Base-by-base conservation (phyloP, 2,888 invertebrate genomes). In the Aquatica leii region DNA sequence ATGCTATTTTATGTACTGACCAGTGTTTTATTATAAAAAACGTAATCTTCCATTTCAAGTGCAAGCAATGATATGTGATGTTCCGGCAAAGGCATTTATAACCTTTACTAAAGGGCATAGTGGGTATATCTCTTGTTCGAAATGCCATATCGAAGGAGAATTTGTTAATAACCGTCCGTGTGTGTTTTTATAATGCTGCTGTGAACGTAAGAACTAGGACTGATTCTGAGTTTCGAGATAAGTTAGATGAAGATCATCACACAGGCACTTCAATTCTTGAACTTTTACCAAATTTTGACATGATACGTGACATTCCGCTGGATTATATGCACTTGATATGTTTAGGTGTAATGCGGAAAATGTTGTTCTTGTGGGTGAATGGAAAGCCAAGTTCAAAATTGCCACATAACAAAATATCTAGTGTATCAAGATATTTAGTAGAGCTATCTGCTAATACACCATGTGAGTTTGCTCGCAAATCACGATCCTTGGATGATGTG, bases 41-140 rank as follows among this genome's bases (percentile, higher is more conserved):
- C 14, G 14, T n/a, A 8, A 4, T 8, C n/a, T n/a, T n/a, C n/a
- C n/a, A n/a, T 40, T 40, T 40, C n/a, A 40, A 40, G 14, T 40
- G 4, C n/a, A 40, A 6, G 4, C 6, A 6, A 12, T 40, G n/a
- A 46, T 46, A 5, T 72, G 72, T 65, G 73, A 72, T 68, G 55
- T 66, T 17, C 72, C 70, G 34, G 73, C 71, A 8, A 52, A 68
- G 15, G 35, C 69, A 5, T 73, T 63, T 55, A 62, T 73, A 1
- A 56, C 63, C 14, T 57, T 61, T 17, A 68, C 59, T 3, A 71
- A 68, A 51, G 51, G 60, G 46, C 73, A 74, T 51, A 71, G 3
- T 2, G 40, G 40, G 3, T 40, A 4, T 40, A 40, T 3, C 14
- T 40, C 40, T 6, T 40, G 40, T 49, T 55, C 59, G 11, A 73